These are phyloP conservation scores for Aulostomus chinensis DNA, from an alignment of 2,797 vertebrate species.

Conservation along the genomic window DNA sequence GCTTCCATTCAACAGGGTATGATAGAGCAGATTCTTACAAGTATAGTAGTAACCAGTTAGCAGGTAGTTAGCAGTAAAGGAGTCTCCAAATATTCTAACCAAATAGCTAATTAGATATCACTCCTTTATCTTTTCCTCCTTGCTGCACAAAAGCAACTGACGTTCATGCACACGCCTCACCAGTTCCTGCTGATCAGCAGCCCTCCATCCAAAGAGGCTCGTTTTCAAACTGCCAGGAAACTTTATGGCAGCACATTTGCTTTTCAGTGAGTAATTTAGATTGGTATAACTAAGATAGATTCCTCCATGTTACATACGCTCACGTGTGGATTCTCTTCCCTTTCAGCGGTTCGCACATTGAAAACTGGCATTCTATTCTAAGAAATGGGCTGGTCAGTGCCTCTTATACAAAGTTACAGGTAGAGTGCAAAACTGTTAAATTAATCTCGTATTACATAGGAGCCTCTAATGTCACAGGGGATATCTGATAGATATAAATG, in stretches of 20 bases:
- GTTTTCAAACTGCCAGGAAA: conserved; percentile 92
- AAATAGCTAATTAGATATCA: no score
- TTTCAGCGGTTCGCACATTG: conserved; percentile 85
- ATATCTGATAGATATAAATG: no score
- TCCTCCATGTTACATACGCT: background rate
- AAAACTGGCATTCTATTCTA: conserved; percentile 99
- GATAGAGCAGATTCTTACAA: conserved; percentile 13
- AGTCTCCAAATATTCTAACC: no score
- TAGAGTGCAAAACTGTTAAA: no score
- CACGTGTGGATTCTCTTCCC: background rate
- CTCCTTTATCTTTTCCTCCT: background rate
- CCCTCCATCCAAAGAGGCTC: conserved; percentile 93
- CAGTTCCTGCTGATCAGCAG: conserved; percentile 98
- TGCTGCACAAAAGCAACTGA: conserved; percentile 87
- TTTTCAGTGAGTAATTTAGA: conserved; percentile 88
- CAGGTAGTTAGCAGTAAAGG: no score
- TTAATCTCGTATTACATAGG: no score
- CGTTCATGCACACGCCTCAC: conserved; percentile 98
- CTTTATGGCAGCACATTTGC: conserved; percentile 96
- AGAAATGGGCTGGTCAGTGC: conserved; percentile 95
- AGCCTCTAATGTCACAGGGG: no score
- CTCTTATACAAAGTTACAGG: conserved; percentile 97
- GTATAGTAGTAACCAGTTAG: background rate
- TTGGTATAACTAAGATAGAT: background rate
- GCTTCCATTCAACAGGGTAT: conserved; percentile 92